Base-by-base conservation (phyloP, 2,888 invertebrate genomes). In the Leucania comma region DNA sequence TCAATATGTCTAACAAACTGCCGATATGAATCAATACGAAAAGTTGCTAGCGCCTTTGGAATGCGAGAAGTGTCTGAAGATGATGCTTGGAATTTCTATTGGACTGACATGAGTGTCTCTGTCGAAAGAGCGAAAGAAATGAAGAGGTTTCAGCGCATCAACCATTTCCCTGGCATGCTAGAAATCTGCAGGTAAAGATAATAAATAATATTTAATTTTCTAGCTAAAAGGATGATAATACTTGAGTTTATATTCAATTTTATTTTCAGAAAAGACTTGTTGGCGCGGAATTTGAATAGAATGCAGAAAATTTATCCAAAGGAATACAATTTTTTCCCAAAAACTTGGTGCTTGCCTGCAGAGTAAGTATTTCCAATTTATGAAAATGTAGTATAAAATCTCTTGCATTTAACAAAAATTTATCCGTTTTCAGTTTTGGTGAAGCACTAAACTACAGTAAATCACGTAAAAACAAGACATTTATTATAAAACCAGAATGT, bases 331-430 rank as follows among this genome's bases (percentile, higher is more conserved):
- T 98, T 99, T 90, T 99, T 98, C 91, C 99, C 99, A 1, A 98
- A 98, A 95, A 98, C 99, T 12, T 99, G 99, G 99, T 98, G 98
- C 92, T 96, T 99, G 81, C 99, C 99, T 35, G 98, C 98, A 26
- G 98, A 99, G 98, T 98, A 95, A 97, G 97, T 96, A 53, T n/a
- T 48, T 65, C 17, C 5, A 48, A 32, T 67, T 42, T 26, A 54
- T 32, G 6, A 58, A 42, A 24, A 29, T 24, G 2, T 20, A 8
- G 14, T 9, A 10, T 14, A 10, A 54, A 6, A 5, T 64, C 12
- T 26, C 12, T 29, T 51, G 20, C 17, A 35, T 29, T n/a, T 12
- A 65, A 26, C 42, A 56, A 48, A 42, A 26, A 51, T 48, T 2
- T 24, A 10, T 65, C 20, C 3, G 51, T 22, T 89, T 90, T 69